A percentile compares a stretch with the other conserved stretches of the same genome.
Evolutionary conservation across 2,888 invertebrate genomes (phyloP).

Genomic region (Tenthredo scrophulariae): DNA sequence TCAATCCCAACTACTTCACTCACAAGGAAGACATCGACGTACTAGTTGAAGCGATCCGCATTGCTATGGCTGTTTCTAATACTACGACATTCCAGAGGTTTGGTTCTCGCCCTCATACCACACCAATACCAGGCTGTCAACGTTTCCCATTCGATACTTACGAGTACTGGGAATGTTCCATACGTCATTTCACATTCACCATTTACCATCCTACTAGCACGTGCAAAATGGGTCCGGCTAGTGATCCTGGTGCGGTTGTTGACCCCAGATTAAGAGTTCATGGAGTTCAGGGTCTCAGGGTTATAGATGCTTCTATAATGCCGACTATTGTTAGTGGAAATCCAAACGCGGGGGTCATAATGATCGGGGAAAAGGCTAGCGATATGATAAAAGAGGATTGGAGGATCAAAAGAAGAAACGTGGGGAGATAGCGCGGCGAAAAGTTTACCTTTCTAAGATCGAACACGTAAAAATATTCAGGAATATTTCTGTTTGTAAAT

Average conservation of each 20-base stretch:
- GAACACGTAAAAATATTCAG: not conserved
- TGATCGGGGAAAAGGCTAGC: constrained; percentile 94
- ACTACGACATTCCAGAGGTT: constrained; percentile 90
- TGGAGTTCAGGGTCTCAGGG: constrained; percentile 88
- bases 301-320: constrained; percentile 93
- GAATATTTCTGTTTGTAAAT: not conserved
- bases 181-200: constrained; percentile 89
- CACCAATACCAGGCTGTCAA: constrained; percentile 91
- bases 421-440: constrained; percentile 53
- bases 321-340: constrained; percentile 93
- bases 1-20: constrained; percentile 96
- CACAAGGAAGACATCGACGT: constrained; percentile 90
- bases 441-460: not conserved
- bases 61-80: constrained; percentile 89
- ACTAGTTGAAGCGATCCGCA: constrained; percentile 90
- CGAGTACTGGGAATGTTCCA: constrained; percentile 92
- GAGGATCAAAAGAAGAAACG: constrained; percentile 70
- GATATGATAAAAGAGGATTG: constrained; percentile 95
- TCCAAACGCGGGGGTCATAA: constrained; percentile 93
- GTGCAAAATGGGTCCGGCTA: constrained; percentile 91
- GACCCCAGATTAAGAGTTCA: constrained; percentile 89
- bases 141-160: constrained; percentile 87
- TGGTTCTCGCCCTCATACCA: constrained; percentile 88
- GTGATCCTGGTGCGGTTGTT: constrained; percentile 89
- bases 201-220: constrained; percentile 93